These are phyloP conservation scores for Hozukius guyotensis DNA, from an alignment of 2,797 vertebrate species.

Conservation along the genomic window DNA sequence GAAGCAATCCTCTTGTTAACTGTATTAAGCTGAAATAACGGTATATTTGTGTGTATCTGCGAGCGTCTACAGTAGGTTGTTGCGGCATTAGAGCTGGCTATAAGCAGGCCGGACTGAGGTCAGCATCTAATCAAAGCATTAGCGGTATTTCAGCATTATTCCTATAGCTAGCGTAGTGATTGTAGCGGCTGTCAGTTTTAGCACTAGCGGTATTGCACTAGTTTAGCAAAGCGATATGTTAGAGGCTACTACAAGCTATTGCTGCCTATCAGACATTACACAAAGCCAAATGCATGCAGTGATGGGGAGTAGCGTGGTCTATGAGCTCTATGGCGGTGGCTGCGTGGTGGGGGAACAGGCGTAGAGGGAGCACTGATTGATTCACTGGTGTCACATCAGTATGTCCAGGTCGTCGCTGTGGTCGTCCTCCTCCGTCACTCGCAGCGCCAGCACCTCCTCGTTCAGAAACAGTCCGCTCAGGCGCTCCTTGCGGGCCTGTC, in stretches of 20 bases:
- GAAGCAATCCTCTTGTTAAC: slow-evolving; percentile 8
- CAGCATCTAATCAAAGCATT: slow-evolving; percentile 20
- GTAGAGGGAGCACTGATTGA: slow-evolving; percentile 89
- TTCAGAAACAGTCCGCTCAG: slow-evolving; percentile 98
- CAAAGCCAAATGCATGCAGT: slow-evolving; percentile 9
- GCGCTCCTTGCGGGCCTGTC: slow-evolving; percentile 95
- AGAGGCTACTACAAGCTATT: slow-evolving; percentile 17
- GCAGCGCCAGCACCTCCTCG: slow-evolving; percentile 96
- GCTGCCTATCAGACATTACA: background rate
- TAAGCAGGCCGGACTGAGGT: slow-evolving; percentile 17
- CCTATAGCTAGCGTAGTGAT: background rate
- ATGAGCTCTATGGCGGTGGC: slow-evolving; percentile 15
- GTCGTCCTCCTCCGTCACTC: slow-evolving; percentile 95
- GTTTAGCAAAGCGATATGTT: slow-evolving; percentile 29
- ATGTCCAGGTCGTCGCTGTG: slow-evolving; percentile 93
- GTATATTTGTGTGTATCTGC: background rate
- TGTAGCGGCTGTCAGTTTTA: slow-evolving; percentile 2
- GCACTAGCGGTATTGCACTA: slow-evolving; percentile 10
- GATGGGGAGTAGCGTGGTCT: background rate
- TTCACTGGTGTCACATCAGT: slow-evolving; percentile 95
- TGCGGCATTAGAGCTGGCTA: slow-evolving; percentile 4
- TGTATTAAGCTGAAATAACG: background rate
- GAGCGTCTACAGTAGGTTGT: background rate
- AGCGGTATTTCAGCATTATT: slow-evolving; percentile 4
- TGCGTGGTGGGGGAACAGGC: slow-evolving; percentile 71